phyloP scores from a whole-genome alignment of 2,113 vertebrate species.

The Melanocharis versteri region DNA sequence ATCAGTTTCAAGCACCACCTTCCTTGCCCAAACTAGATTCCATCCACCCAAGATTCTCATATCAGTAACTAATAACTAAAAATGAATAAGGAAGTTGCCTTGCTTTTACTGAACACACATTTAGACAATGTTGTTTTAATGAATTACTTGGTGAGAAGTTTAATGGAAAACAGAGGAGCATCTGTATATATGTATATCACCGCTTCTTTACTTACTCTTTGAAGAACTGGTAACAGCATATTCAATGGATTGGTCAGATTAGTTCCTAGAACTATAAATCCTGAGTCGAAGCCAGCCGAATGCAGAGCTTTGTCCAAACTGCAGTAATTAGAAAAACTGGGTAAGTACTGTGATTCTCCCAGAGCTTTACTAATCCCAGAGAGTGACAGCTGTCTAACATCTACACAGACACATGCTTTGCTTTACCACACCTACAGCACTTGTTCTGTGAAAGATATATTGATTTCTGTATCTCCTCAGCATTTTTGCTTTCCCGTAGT shows the following conservation, averaged over 20 bases:
- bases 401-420: background rate
- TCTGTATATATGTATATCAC: background rate
- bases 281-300: conserved; percentile 91
- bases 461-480: background rate
- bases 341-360: background rate
- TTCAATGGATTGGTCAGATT: conserved; percentile 96
- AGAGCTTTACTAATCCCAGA: background rate
- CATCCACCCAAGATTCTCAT: background rate
- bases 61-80: background rate
- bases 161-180: background rate
- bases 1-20: background rate
- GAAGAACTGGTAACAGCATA: conserved; percentile 89
- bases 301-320: conserved; percentile 91
- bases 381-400: background rate
- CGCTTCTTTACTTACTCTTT: conserved; percentile 84
- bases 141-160: background rate
- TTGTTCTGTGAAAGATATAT: background rate
- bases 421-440: background rate
- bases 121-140: background rate
- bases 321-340: background rate
- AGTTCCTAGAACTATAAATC: conserved; percentile 94
- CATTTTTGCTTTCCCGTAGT: background rate
- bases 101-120: background rate
- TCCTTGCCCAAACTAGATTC: background rate
- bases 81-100: background rate